Conservation (phyloP, 2,888 invertebrate species). For the Melieria crassipennis region DNA sequence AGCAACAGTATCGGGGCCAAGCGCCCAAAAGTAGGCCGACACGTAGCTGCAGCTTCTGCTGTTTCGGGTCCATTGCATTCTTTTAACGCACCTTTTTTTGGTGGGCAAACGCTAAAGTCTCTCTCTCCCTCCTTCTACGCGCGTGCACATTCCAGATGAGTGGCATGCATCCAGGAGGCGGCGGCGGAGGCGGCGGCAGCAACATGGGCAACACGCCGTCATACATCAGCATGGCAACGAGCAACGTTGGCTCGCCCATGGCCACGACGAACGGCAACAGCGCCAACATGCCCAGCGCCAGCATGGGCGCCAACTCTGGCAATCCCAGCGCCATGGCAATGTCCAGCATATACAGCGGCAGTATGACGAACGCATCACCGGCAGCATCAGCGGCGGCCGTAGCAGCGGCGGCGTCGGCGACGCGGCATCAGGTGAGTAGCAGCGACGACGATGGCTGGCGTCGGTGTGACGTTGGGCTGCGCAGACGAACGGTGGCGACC, state of each 20-base stretch:
- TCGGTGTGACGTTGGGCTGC: too few species aligned
- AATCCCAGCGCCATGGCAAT: conserved; percentile 49
- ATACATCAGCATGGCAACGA: too few species aligned
- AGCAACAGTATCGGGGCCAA: too few species aligned
- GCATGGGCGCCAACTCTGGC: conserved; percentile 43
- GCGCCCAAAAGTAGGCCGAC: too few species aligned
- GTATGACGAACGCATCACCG: conserved; percentile 45
- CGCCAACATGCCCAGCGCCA: conserved; percentile 54
- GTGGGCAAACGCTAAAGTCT: neutral
- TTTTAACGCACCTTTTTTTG: conserved; percentile 8
- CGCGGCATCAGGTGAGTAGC: conserved; percentile 66
- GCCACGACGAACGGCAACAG: conserved; percentile 50
- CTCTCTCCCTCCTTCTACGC: neutral
- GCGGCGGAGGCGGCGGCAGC: conserved; percentile 43
- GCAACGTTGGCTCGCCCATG: conserved; percentile 36
- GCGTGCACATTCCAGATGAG: conserved; percentile 43
- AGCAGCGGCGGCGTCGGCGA: conserved; percentile 40
- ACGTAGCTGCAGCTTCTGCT: too few species aligned
- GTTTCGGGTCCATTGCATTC: conserved; percentile 8
- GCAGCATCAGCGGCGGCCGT: conserved; percentile 50
- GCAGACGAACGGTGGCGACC: too few species aligned
- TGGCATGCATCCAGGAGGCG: conserved; percentile 33
- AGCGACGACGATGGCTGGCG: neutral
- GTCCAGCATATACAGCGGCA: conserved; percentile 52
- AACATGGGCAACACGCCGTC: conserved; percentile 31